Conservation (phyloP, 2,888 invertebrate genomes). For the Hydriomena furcata region DNA sequence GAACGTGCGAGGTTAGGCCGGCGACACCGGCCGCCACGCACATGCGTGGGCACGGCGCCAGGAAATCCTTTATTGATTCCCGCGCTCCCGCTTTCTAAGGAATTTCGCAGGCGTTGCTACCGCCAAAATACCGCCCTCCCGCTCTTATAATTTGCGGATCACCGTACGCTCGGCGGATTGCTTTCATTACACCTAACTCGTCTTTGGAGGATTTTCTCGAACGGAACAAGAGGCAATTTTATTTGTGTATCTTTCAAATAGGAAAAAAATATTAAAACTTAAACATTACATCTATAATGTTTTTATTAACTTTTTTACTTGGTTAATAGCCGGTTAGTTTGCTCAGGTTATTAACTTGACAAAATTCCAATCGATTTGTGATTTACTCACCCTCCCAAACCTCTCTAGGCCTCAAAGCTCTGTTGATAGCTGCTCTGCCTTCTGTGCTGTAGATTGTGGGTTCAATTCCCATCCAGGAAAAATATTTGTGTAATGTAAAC, state of each 20-base stretch:
- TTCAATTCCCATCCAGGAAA: too few species aligned
- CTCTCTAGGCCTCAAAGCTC: too few species aligned
- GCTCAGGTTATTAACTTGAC: too few species aligned
- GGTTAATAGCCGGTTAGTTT: too few species aligned
- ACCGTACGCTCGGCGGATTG: constrained; percentile 55
- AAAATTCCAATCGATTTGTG: too few species aligned
- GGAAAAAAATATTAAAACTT: constrained; percentile 27
- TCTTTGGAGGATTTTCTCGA: constrained; percentile 45
- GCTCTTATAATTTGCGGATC: constrained; percentile 71
- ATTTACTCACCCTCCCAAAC: too few species aligned
- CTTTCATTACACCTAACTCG: constrained; percentile 53
- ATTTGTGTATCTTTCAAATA: constrained; percentile 31
- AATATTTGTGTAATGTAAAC: too few species aligned
- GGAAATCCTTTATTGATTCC: constrained; percentile 84
- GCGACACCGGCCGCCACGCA: constrained; percentile 67
- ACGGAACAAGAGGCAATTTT: constrained; percentile 34
- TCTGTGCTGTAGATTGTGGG: too few species aligned
- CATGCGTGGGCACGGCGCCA: constrained; percentile 82
- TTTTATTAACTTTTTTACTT: too few species aligned
- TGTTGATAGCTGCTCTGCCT: too few species aligned
- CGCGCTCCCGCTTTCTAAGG: constrained; percentile 79
- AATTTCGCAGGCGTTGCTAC: constrained; percentile 78
- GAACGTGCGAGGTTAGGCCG: constrained; percentile 39
- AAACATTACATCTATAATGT: too few species aligned
- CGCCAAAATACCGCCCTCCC: constrained; percentile 67